Conservation (phyloP, 92 coral and sea anemone genomes). For the Umimayanthus chanpuru region DNA sequence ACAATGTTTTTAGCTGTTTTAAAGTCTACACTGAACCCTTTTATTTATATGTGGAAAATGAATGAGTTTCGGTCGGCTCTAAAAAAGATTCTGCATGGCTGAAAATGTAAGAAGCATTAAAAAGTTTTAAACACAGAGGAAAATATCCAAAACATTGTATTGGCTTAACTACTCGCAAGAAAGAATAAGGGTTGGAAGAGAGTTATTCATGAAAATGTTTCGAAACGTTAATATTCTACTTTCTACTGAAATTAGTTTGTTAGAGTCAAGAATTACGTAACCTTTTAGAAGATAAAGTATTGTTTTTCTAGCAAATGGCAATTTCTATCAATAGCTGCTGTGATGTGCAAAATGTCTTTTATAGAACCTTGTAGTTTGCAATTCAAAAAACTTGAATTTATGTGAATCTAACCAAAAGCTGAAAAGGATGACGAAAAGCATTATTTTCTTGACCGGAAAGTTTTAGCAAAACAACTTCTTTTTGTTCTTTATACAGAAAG, state of each 20-base stretch:
- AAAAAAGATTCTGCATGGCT: neutral
- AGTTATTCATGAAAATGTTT: neutral
- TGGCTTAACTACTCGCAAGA: neutral
- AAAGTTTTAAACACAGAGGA: neutral
- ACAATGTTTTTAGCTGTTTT: constrained; percentile 5
- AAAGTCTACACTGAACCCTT: constrained; percentile 23
- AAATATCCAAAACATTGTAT: neutral
- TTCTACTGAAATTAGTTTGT: neutral
- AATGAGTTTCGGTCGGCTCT: neutral
- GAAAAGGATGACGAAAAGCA: no score
- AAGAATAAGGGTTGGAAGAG: neutral
- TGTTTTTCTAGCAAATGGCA: neutral
- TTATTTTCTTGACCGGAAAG: no score
- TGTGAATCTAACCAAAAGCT: no score
- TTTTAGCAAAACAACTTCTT: no score
- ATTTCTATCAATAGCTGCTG: neutral
- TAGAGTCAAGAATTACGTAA: no score
- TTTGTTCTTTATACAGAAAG: no score
- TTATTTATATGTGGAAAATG: constrained; percentile 21
- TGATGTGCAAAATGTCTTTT: no score
- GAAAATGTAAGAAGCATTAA: neutral
- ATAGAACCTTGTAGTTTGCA: no score
- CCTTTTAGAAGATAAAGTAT: neutral
- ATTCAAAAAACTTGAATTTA: no score
- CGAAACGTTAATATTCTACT: neutral